These are phyloP conservation scores for Macrochelys suwanniensis DNA, from an alignment of 2,797 vertebrate genomes.

Conservation along the genomic window DNA sequence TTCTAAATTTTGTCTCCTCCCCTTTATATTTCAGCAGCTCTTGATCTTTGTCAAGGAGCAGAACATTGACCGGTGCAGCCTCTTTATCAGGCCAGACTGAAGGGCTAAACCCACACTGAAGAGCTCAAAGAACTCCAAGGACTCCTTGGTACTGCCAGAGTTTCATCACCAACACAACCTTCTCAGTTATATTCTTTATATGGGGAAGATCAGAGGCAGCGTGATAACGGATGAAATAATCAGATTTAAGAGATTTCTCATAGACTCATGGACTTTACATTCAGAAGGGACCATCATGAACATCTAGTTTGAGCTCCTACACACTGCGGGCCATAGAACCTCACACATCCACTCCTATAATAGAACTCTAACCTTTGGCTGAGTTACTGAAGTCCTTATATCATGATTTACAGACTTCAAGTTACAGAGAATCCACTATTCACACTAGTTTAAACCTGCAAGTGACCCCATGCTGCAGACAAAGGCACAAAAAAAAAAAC, in stretches of 20 bases:
- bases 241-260: not conserved
- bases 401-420: too few relatives aligned
- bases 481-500: too few relatives aligned
- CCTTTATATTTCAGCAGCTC: not conserved
- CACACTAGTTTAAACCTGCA: too few relatives aligned
- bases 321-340: too few relatives aligned
- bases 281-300: too few relatives aligned
- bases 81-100: not conserved
- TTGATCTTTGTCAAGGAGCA: not conserved
- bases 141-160: not conserved
- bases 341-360: too few relatives aligned
- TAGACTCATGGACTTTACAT: not conserved
- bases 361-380: too few relatives aligned
- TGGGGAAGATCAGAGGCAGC: not conserved
- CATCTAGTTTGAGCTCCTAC: too few relatives aligned
- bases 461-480: too few relatives aligned
- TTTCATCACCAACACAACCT: not conserved
- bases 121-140: not conserved
- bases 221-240: not conserved
- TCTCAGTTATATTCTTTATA: not conserved
- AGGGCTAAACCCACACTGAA: not conserved
- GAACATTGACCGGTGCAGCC: not conserved
- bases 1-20: not conserved
- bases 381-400: too few relatives aligned
- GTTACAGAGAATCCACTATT: too few relatives aligned